Base-by-base conservation (phyloP, 2,888 invertebrate genomes). In the Bombylius major region DNA sequence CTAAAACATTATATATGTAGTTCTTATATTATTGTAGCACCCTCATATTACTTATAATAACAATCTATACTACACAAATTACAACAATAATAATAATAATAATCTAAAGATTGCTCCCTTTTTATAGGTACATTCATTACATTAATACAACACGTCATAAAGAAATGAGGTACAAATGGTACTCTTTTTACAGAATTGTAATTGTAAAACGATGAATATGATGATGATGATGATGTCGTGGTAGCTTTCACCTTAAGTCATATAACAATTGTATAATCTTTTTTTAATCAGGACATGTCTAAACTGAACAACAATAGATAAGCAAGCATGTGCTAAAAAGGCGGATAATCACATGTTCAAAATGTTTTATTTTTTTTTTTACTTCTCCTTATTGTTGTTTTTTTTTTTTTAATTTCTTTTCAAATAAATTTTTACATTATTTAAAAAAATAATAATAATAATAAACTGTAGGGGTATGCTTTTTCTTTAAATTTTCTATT, bases 241-340 rank as follows among this genome's bases (percentile, higher is more conserved):
- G 6, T 8, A 6, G 39, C 39, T 42, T 42, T 42, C 11, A 42
- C 39, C 39, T 42, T 11, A 42, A 42, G 12, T 42, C 11, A 11
- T 11, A 11, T 42, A n/a, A 34, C 45, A 52, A 55, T 55, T 55
- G 50, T 51, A 23, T 23, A 46, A 51, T 50, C 50, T 50, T 36
- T 47, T 55, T 55, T 54, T 55, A 55, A 55, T 55, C 55, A 55
- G 47, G 47, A 51, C 45, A 55, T 55, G 51, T 50, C 45, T 55
- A 47, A 55, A 55, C 55, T 55, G 51, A 55, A 55, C 55, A 55
- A 62, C 62, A 63, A 62, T 59, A 57, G 58, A 42, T 1, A 55
- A 51, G 58, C 58, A 62, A 63, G 62, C 63, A 62, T 63, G 63
- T 63, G 63, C 62, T 62, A 62, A 62, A 63, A 62, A 63, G 62